phyloP scores from a whole-genome alignment of 1,140 invertebrate genomes.

The Delia radicum region DNA sequence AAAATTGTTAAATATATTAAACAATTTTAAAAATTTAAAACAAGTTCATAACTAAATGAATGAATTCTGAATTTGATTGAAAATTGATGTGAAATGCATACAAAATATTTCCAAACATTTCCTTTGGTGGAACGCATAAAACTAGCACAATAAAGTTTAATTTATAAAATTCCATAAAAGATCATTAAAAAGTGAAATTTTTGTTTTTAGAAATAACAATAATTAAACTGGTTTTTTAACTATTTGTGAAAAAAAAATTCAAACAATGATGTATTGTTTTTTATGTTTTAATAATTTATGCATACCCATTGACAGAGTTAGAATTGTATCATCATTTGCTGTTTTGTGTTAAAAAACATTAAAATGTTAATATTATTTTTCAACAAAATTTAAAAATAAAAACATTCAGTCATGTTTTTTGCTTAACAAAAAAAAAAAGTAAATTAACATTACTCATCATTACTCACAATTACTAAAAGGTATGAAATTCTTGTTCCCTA shows the following conservation, averaged over 20 bases:
- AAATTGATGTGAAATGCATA: too few relatives aligned
- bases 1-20: too few relatives aligned
- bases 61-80: too few relatives aligned
- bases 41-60: too few relatives aligned
- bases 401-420: neutral
- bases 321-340: neutral
- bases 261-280: neutral
- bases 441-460: neutral
- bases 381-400: neutral
- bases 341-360: neutral
- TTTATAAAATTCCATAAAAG: too few relatives aligned
- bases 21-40: too few relatives aligned
- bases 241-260: neutral
- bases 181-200: neutral
- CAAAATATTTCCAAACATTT: too few relatives aligned
- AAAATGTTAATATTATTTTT: neutral
- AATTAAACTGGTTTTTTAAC: neutral
- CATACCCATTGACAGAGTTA: neutral
- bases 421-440: neutral
- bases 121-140: too few relatives aligned
- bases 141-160: too few relatives aligned
- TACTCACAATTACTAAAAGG: neutral
- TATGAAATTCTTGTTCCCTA: too few relatives aligned
- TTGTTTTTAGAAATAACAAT: neutral
- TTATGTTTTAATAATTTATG: neutral